Evolutionary conservation across 2,888 invertebrate genomes (phyloP).

Genomic region (Patella caerulea): DNA sequence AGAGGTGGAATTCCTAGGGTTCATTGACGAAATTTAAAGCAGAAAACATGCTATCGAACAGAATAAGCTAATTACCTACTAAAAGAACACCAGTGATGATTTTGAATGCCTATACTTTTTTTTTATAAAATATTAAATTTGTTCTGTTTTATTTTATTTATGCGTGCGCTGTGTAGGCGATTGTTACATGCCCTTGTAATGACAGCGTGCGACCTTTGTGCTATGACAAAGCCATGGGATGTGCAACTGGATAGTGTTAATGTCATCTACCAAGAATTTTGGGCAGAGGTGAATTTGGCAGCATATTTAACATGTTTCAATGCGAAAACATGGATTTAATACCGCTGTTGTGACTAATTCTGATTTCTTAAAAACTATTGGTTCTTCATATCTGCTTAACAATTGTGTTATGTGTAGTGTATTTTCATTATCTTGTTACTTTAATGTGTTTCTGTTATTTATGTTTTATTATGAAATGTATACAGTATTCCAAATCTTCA

Average conservation of each 20-base stretch:
- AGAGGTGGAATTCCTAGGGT: too few species aligned
- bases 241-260: conserved; percentile 85
- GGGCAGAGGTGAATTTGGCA: conserved; percentile 63
- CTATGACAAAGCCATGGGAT: conserved; percentile 88
- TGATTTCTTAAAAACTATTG: not conserved
- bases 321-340: not conserved
- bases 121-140: too few species aligned
- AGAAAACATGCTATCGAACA: too few species aligned
- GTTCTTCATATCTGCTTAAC: not conserved
- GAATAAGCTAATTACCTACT: too few species aligned
- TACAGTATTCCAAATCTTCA: too few species aligned
- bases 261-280: conserved; percentile 77
- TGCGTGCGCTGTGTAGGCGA: conserved; percentile 41
- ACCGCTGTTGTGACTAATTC: not conserved
- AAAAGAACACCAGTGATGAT: too few species aligned
- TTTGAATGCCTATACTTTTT: too few species aligned
- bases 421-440: too few species aligned
- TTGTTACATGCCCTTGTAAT: conserved; percentile 84
- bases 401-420: not conserved
- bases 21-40: too few species aligned
- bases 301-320: not conserved
- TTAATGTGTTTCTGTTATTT: too few species aligned
- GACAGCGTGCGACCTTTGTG: conserved; percentile 89
- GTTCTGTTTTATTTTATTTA: not conserved
- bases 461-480: too few species aligned